A percentile compares a stretch with the other conserved stretches of the same genome.
Conservation (phyloP, 37 sponge, comb jelly and placozoan species). For the Beroe forskalii region DNA sequence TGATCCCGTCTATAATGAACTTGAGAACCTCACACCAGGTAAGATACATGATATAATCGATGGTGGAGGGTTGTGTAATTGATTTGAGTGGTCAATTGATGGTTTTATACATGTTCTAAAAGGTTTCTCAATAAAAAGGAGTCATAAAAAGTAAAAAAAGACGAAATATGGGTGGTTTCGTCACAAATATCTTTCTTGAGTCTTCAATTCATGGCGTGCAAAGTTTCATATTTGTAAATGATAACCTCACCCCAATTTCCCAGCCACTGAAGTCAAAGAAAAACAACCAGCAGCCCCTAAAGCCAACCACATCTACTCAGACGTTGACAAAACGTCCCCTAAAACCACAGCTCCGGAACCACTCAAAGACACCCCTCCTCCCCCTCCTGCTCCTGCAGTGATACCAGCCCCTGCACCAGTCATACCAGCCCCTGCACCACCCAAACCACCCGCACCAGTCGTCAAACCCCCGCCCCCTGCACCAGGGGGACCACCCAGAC, state of each 20-base stretch:
- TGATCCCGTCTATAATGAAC: background rate
- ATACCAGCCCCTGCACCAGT: background rate
- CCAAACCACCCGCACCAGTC: background rate
- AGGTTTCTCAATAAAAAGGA: too few relatives aligned
- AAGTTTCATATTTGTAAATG: too few relatives aligned
- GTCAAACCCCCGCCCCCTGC: background rate
- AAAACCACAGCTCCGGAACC: background rate
- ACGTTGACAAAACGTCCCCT: background rate
- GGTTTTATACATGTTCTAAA: too few relatives aligned
- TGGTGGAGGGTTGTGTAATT: too few relatives aligned
- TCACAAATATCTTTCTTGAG: too few relatives aligned
- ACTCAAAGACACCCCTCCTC: background rate
- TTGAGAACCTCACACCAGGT: too few relatives aligned
- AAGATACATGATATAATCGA: too few relatives aligned
- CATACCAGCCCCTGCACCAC: background rate
- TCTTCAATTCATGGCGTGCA: too few relatives aligned
- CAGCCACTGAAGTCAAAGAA: background rate
- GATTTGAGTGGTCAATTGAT: too few relatives aligned
- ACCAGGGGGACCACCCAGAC: constrained; percentile 5
- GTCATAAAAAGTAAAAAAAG: too few relatives aligned
- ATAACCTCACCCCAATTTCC: background rate
- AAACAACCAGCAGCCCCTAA: background rate
- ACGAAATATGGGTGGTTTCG: too few relatives aligned
- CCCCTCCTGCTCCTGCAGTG: background rate
- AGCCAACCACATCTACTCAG: background rate